These are phyloP conservation scores for Nothobranchius furzeri DNA, from an alignment of 2,113 vertebrate species.

Conservation along the genomic window DNA sequence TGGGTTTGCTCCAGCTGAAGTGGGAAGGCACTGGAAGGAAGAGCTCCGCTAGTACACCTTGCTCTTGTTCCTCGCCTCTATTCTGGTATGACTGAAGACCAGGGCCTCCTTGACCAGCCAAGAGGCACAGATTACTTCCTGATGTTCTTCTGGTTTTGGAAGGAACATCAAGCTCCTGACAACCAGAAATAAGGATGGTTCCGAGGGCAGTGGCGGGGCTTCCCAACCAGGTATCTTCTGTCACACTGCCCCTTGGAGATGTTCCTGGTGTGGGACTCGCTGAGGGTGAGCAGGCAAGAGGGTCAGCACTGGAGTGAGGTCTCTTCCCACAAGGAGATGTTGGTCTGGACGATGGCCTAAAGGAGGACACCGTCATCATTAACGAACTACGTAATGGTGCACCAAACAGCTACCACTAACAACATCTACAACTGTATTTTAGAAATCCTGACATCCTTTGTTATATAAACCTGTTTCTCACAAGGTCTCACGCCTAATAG, in stretches of 20 bases:
- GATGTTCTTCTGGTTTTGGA: slow-evolving; percentile 94
- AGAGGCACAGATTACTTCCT: slow-evolving; percentile 81
- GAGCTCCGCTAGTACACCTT: slow-evolving; percentile 86
- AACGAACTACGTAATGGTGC: too few species aligned
- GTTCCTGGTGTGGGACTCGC: slow-evolving; percentile 87
- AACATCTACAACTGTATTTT: background rate
- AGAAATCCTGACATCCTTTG: too few species aligned
- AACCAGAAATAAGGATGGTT: slow-evolving; percentile 79
- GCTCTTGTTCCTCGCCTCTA: slow-evolving; percentile 75
- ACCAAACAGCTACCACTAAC: too few species aligned
- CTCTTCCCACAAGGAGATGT: slow-evolving; percentile 94
- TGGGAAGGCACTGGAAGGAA: slow-evolving; percentile 93
- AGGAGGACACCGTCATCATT: slow-evolving; percentile 56
- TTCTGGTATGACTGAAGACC: slow-evolving; percentile 84
- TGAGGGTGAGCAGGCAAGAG: slow-evolving; percentile 84
- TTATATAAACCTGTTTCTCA: too few species aligned
- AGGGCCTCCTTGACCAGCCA: slow-evolving; percentile 82
- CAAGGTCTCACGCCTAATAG: too few species aligned
- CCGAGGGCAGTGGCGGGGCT: slow-evolving; percentile 74
- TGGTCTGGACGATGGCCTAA: slow-evolving; percentile 89
- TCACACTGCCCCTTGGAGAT: slow-evolving; percentile 90
- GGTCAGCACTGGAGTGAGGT: slow-evolving; percentile 89
- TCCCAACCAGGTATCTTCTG: slow-evolving; percentile 89
- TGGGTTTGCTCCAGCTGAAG: slow-evolving; percentile 95
- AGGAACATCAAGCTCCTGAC: slow-evolving; percentile 89